Evolutionary conservation across 2,113 vertebrate genomes (phyloP).

Genomic region (Cricetomys ansorgei): DNA sequence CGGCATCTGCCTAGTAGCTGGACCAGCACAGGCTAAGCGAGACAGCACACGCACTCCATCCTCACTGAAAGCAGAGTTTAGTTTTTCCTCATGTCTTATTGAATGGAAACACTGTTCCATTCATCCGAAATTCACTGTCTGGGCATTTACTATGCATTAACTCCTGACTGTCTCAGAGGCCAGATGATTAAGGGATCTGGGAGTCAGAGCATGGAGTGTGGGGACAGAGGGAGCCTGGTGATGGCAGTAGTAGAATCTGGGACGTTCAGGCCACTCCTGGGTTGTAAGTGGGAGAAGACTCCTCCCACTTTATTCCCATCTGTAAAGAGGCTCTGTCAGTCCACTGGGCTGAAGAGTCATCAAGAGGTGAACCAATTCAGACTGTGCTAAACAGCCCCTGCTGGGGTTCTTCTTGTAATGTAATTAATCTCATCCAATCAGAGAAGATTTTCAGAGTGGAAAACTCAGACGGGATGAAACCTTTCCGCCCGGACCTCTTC

Average conservation of each 20-base stretch:
- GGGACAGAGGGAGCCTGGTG: neutral
- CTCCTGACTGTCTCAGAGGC: neutral
- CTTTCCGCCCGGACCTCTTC: constrained; percentile 94
- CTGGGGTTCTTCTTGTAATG: constrained; percentile 29
- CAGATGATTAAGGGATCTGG: neutral
- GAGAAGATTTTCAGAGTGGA: constrained; percentile 95
- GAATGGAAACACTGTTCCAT: neutral
- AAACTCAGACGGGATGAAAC: constrained; percentile 80
- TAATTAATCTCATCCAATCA: constrained; percentile 76
- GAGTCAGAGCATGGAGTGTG: neutral
- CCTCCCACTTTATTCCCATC: neutral
- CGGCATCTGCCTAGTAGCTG: neutral
- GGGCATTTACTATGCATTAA: neutral
- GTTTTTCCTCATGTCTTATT: neutral
- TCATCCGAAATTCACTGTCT: rapidly evolving
- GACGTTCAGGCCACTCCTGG: neutral
- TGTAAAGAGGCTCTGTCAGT: neutral
- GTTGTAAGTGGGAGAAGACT: neutral
- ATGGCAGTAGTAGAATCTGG: neutral
- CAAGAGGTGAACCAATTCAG: neutral
- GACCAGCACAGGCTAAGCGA: neutral
- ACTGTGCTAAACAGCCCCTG: neutral
- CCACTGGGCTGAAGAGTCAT: neutral
- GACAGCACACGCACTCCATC: neutral
- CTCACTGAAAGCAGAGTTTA: neutral